Evolutionary conservation across 2,113 vertebrate genomes (phyloP), one percentile per base, ranked within the genome.

Genomic region (Nycticorax nycticorax): DNA sequence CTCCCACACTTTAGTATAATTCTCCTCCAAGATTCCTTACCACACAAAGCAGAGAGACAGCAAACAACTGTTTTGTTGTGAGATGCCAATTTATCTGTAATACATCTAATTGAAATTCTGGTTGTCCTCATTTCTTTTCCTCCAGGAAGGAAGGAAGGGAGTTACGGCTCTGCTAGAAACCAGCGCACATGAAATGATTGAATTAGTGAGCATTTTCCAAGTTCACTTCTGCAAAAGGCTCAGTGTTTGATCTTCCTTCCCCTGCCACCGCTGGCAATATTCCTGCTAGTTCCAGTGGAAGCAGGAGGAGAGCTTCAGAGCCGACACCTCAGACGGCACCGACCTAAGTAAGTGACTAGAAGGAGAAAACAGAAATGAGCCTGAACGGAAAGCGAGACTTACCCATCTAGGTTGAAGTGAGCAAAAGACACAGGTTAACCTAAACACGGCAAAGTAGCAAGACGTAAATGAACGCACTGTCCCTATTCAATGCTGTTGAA

Each of bases 91-190:
- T 85, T 68, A 14, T 76, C 78, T 83, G 74, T 14, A 57, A 52
- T 23, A 32, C 28, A 78, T 37, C 66, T 41, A 6, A 56, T 59
- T 75, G 76, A 73, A 82, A 85, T 21, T 35, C 32, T 26, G 26
- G 16, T 75, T 59, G 63, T 52, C 53, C 66, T 71, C 47, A 8
- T 74, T 91, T 53, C 41, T 87, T 43, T 75, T 79, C 39, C 27
- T 60, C 43, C 84, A 85, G 89, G 93, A 89, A 95, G 89, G 85
- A 84, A 82, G 88, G 69, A 83, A 85, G 81, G 55, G 68, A 96
- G 76, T 66, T 55, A 63, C 5, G 0, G 43, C 66, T 10, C 21
- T 81, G 52, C 68, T 32, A 18, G 60, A 35, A 88, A 72, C 12
- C 89, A 55, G 19, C 13, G 57, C 11, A 28, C 57, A 13, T 26